These are phyloP conservation scores for Zoanthus sociatus DNA, from an alignment of 92 coral and sea anemone genomes.

Conservation along the genomic window DNA sequence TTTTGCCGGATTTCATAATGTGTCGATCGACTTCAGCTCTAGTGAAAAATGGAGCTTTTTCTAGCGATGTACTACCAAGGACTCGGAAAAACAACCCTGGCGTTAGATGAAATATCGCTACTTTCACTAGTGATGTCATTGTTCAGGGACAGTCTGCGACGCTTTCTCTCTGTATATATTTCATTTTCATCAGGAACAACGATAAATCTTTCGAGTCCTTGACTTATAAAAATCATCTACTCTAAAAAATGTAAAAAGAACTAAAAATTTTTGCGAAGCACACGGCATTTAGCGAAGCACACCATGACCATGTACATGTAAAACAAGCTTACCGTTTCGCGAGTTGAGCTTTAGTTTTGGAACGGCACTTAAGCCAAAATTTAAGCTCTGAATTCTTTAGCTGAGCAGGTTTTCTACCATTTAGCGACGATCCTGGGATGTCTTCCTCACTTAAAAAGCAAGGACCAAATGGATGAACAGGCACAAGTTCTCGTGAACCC, in stretches of 20 bases:
- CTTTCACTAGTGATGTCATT: neutral
- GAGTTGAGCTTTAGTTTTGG: neutral
- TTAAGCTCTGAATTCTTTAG: conserved; percentile 8
- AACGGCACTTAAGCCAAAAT: neutral
- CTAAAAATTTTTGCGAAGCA: neutral
- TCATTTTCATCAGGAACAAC: conserved; percentile 35
- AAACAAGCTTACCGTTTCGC: neutral
- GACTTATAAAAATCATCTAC: conserved; percentile 32
- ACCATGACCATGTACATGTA: neutral
- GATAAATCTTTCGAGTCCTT: conserved; percentile 28
- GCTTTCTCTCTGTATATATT: conserved; percentile 27
- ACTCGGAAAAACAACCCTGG: conserved; percentile 21
- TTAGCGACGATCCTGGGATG: neutral
- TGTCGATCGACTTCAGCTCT: conserved; percentile 41
- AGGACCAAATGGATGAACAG: neutral
- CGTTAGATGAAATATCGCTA: conserved; percentile 1
- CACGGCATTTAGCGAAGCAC: neutral
- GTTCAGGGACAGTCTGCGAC: conserved; percentile 5
- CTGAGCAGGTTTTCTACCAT: neutral
- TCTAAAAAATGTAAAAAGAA: neutral
- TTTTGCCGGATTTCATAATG: neutral
- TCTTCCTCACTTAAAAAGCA: neutral
- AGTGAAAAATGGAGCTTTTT: conserved; percentile 32
- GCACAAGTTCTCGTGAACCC: neutral
- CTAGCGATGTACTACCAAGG: conserved; percentile 16